Evolutionary conservation across 2,113 vertebrate genomes (phyloP), one percentile per base, ranked within the genome.

Genomic region (Nyctereutes procyonoides): DNA sequence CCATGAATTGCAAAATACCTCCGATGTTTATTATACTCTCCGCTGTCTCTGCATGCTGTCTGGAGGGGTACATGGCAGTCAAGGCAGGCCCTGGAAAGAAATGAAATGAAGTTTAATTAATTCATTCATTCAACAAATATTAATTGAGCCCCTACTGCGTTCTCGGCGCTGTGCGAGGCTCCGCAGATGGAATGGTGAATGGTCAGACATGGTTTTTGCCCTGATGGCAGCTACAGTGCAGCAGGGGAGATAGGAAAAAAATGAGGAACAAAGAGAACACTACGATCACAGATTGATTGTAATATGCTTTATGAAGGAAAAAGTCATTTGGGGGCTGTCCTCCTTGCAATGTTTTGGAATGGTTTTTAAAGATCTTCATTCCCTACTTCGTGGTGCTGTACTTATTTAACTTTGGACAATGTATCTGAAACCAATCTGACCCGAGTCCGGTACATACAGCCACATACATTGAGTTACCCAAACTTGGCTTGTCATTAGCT

Each of bases 1-100:
- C 91, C 93, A 92, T 92, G 96, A 98, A 98, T 95, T 97, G 97
- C 97, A 96, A 97, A 98, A 96, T 91, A 91, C 79, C 79, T 81
- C 79, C 5, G 51, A 91, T 94, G 97, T 93, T 95, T 97, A 87
- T 93, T 93, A 88, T 38, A 14, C 55, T 76, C 95, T 38, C 63
- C 3, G 6, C 55, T 38, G 83, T 84, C 95, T 91, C 90, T 88
- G 90, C 53, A 20, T 56, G 82, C 90, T 86, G 67, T 89, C 85
- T 82, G 43, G 35, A 16, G 85, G 30, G 53, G 55, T 67, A 53
- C 55, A 73, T 2, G 20, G 96, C 89, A 86, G 53, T 83, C 62
- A 81, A 89, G 67, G 24, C 85, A 38, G n/a, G 55, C 24, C 38
- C 22, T 55, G 71, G 58, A 90, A 95, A 90, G 76, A 84, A 71